Evolutionary conservation across 2,888 invertebrate genomes (phyloP), one percentile per base, ranked within the genome.

Genomic region (Biston stratarius): DNA sequence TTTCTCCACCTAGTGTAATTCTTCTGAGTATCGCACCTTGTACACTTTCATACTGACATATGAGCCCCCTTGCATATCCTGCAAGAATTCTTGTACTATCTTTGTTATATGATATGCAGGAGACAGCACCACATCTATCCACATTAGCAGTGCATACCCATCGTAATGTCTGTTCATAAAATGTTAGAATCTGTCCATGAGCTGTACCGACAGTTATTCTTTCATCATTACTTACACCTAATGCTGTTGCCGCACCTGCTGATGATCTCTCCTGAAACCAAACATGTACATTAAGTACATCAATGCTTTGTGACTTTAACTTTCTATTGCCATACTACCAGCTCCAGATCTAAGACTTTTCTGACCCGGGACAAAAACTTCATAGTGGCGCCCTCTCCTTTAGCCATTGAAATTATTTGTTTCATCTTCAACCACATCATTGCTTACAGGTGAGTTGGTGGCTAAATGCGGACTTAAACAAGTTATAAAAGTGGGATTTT

Each of bases 161-260:
- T 83, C 97, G 96, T 73, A 99, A 90, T 10, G 97, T 97, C 90
- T 99, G 99, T 49, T 97, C 96, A 77, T 84, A 85, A 74, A 94
- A 94, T 62, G 98, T 96, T 38, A 99, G 93, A 61, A 98, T 95
- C 75, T 98, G 96, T 0, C 99, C 99, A 89, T 99, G 98, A 36
- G 98, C 98, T 40, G 99, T 99, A 45, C 99, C 99, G 40, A 99
- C 96, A n/a, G 97, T 97, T 71, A 99, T 95, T 88, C 97, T 96
- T 62, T 96, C 96, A 9, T 96, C 94, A 73, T 94, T 95, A 9
- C 90, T 89, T 40, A 89, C 97, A 75, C 97, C 96, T 81, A 97
- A 95, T 7, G 98, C 96, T 67, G 98, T 98, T 10, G 98, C 97
- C 72, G 97, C 94, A 6, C 99, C 99, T 63, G 98, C 97, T 89